Evolutionary conservation across 2,797 vertebrate genomes (phyloP), one percentile per base, ranked within the genome.

Genomic region (Spatula clypeata): DNA sequence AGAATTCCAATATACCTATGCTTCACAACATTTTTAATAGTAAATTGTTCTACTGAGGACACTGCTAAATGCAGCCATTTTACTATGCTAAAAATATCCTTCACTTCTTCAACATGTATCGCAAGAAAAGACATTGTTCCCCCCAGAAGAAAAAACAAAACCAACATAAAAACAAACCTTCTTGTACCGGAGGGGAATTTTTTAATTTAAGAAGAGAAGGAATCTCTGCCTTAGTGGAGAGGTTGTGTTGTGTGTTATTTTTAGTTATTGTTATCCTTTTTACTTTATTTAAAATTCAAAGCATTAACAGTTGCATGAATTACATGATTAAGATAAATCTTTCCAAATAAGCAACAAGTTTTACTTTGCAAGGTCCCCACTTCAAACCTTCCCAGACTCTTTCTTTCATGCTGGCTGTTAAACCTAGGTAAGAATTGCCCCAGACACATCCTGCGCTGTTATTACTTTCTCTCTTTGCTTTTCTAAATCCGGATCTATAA

Each of bases 391-490:
- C 98, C 98, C 98, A 99, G 97, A 98, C 96, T 98, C 97, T 97
- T 97, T 97, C 96, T 97, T 97, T 97, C 96, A 91, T 53, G 83
- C 60, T 91, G 93, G 65, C 84, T 96, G 65, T 81, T 79, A 97
- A 96, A 97, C 94, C 97, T 97, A 97, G 91, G 90, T 97, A 97
- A 97, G 97, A 98, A 97, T 96, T 93, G 97, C 73, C 83, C 87
- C 80, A 98, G 98, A 98, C 98, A 97, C 97, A 90, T 98, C 99
- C 98, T 97, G 97, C 98, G 98, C 99, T 98, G 98, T 98, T 95
- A 61, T 95, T 97, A 98, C 95, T 97, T 97, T 79, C 70, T 82
- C 67, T 85, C 91, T 88, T 44, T 79, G 73, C 86, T 95, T 96
- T 97, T 95, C 93, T 91, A 98, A 96, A 97, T 87, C 72, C 73